Base-by-base conservation (phyloP, 2,888 invertebrate genomes). In the Amphipyra berbera region DNA sequence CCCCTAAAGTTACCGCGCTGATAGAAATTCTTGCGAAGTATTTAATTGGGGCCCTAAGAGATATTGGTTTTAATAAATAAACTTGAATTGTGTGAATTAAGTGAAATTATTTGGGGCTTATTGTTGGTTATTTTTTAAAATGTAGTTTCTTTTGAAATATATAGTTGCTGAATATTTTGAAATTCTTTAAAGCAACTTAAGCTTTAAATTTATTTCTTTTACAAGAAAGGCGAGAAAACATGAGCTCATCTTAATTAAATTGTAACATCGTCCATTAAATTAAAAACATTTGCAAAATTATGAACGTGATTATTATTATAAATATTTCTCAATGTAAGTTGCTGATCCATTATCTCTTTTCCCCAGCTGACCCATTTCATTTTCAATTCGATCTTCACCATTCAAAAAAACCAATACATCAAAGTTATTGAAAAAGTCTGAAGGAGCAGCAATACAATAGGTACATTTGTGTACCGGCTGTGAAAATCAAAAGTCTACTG, bases 41-140 rank as follows among this genome's bases (percentile, higher is more conserved):
- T 78, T 76, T 69, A 61, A 72, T 68, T 73, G 55, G 48, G 56
- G 37, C 59, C 60, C 47, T 56, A 49, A 46, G 49, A 62, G 50
- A 68, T 74, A 68, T 78, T 49, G 62, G 70, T 66, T 65, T 74
- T 69, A 71, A 66, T 78, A 76, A 74, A 76, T 69, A 78, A 78
- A 78, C 73, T 71, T 71, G 58, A 61, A 54, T 66, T 68, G 66
- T 58, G 49, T 62, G 38, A 56, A 58, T 41, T 53, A 58, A 61
- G 55, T 49, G 12, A 65, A 71, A 68, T 62, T 61, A 76, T 66
- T 69, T 66, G 44, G 14, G 67, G 58, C 52, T 73, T 68, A 78
- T 76, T 73, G 48, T 67, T 69, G 35, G 53, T 46, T 56, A 61
- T 67, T 72, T n/a, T 68, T 58, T 53, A 59, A 53, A 67, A 57